Conservation (phyloP, 2,797 vertebrate genomes). For the Acropternis orthonyx region DNA sequence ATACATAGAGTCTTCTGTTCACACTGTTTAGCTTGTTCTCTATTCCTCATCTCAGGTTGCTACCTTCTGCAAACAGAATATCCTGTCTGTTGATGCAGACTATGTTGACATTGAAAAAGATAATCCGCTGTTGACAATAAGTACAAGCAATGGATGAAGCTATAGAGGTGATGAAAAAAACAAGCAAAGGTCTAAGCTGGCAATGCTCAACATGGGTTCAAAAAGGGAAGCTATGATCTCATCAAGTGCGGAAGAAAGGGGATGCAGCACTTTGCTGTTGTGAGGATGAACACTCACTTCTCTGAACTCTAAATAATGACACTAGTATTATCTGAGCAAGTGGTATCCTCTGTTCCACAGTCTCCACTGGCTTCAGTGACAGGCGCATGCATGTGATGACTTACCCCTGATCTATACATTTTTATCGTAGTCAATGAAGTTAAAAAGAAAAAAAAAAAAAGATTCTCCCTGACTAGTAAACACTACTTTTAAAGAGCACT, state of each 20-base stretch:
- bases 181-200: neutral
- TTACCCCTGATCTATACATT: neutral
- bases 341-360: neutral
- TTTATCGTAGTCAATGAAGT: neutral
- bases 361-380: neutral
- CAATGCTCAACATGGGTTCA: neutral
- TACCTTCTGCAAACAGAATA: constrained; percentile 8
- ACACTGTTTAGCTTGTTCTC: neutral
- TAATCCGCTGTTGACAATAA: neutral
- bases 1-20: neutral
- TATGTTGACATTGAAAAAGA: neutral
- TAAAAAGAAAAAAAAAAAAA: neutral
- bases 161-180: neutral
- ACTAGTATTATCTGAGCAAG: neutral
- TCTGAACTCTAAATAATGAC: neutral
- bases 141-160: neutral
- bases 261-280: neutral
- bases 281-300: neutral
- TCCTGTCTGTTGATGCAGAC: neutral
- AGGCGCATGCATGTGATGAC: neutral
- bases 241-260: neutral
- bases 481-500: neutral
- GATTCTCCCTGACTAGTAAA: neutral
- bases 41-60: neutral
- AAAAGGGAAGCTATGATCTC: neutral